phyloP scores from a whole-genome alignment of 1,140 invertebrate species.

The Batillaria attramentaria region DNA sequence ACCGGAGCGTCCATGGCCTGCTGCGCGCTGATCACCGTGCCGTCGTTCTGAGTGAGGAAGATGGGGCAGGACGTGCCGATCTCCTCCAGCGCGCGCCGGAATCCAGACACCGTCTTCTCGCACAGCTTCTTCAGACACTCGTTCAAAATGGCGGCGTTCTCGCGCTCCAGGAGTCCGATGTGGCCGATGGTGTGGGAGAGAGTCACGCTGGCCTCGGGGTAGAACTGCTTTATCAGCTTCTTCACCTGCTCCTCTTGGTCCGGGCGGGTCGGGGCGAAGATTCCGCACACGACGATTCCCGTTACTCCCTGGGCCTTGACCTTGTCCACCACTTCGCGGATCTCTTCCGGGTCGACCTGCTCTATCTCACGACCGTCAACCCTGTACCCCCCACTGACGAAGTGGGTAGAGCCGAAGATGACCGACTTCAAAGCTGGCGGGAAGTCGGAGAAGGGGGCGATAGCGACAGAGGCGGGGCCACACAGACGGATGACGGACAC shows the following conservation, averaged over 20 bases:
- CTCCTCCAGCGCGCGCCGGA: constrained; percentile 52
- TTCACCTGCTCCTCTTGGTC: constrained; percentile 54
- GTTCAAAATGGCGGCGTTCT: constrained; percentile 68
- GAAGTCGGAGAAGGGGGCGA: constrained; percentile 64
- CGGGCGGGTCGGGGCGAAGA: constrained; percentile 57
- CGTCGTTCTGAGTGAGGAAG: constrained; percentile 66
- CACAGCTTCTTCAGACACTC: constrained; percentile 64
- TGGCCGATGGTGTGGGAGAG: constrained; percentile 62
- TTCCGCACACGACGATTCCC: constrained; percentile 59
- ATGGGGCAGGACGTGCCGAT: constrained; percentile 60
- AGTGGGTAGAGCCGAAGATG: constrained; percentile 46
- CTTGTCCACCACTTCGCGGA: constrained; percentile 41
- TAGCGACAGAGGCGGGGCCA: constrained; percentile 56
- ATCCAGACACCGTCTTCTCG: constrained; percentile 56
- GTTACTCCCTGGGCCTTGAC: constrained; percentile 46
- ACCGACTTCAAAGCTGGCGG: constrained; percentile 46
- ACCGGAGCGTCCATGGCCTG: constrained; percentile 55
- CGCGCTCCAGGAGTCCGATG: constrained; percentile 63
- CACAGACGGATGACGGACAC: constrained; percentile 65
- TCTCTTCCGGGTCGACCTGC: constrained; percentile 50
- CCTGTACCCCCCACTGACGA: constrained; percentile 64
- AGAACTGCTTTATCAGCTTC: constrained; percentile 43
- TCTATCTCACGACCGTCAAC: constrained; percentile 61
- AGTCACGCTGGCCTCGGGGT: constrained; percentile 58
- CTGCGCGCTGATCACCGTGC: constrained; percentile 56